A percentile compares a stretch with the other conserved stretches of the same genome.
These are phyloP conservation scores for Bombus turneri DNA, from an alignment of 1,140 invertebrate genomes.

Conservation along the genomic window DNA sequence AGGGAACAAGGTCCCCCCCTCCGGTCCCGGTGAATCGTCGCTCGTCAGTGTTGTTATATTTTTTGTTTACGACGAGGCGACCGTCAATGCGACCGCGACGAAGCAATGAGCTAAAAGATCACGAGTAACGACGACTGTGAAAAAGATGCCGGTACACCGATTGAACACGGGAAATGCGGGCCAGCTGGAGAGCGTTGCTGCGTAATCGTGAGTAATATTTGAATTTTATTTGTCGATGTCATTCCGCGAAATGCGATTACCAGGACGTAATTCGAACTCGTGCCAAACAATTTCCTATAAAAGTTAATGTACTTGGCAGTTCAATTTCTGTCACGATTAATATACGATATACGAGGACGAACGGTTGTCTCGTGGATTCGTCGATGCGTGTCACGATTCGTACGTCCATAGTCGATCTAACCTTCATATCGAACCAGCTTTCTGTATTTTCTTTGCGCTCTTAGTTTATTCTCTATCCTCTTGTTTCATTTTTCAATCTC, in stretches of 20 bases:
- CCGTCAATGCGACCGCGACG: constrained; percentile 25
- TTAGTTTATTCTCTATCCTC: background rate
- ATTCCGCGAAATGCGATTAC: background rate
- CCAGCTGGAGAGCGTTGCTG: constrained; percentile 53
- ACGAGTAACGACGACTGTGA: constrained; percentile 55
- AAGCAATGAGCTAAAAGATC: constrained; percentile 41
- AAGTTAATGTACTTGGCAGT: constrained; percentile 34
- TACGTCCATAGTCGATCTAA: background rate
- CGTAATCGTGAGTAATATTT: constrained; percentile 68
- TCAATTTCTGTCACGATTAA: constrained; percentile 20
- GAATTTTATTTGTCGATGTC: background rate
- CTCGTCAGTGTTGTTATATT: background rate
- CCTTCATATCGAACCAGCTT: background rate
- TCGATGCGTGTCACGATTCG: constrained; percentile 8
- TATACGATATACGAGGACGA: background rate
- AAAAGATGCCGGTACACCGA: constrained; percentile 63
- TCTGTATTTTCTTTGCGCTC: background rate
- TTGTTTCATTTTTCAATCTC: background rate
- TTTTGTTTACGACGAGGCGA: background rate
- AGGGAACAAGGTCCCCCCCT: background rate
- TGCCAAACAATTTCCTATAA: background rate
- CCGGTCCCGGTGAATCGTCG: background rate
- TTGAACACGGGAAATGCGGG: constrained; percentile 32
- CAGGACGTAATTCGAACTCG: background rate
- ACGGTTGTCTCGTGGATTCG: background rate